Percentiles rank a stretch among this genome's conserved stretches.
Evolutionary conservation across 2,888 invertebrate genomes (phyloP).

Genomic region (Cylindroiulus punctatus): DNA sequence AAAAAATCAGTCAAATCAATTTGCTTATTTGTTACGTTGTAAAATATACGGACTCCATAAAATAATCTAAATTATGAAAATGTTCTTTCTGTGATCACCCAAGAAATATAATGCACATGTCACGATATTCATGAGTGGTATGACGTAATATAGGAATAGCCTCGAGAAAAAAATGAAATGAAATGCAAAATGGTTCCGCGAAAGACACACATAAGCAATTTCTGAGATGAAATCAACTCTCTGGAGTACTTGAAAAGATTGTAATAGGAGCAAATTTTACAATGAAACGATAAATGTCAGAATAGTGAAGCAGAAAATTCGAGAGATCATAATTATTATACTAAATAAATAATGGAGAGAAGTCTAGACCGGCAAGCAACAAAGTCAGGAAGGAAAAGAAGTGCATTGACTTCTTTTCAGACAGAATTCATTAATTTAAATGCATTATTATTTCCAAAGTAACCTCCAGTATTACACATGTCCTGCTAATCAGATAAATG

Average conservation of each 20-base stretch:
- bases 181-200: background rate
- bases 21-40: no score
- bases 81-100: no score
- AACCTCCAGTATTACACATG: no score
- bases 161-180: background rate
- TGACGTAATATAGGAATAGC: background rate
- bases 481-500: no score
- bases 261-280: background rate
- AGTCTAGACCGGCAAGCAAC: background rate
- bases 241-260: background rate
- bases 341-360: background rate
- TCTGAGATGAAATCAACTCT: background rate
- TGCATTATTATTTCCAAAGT: background rate
- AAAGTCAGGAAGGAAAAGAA: background rate
- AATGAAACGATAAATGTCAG: background rate
- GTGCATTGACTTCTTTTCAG: background rate
- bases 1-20: no score
- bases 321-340: background rate
- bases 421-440: background rate
- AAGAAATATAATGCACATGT: no score
- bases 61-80: no score
- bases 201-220: background rate
- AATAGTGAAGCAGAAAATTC: conserved; percentile 15
- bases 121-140: no score
- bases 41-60: no score